phyloP scores from a whole-genome alignment of 2,797 vertebrate species.

The Danio choprae region DNA sequence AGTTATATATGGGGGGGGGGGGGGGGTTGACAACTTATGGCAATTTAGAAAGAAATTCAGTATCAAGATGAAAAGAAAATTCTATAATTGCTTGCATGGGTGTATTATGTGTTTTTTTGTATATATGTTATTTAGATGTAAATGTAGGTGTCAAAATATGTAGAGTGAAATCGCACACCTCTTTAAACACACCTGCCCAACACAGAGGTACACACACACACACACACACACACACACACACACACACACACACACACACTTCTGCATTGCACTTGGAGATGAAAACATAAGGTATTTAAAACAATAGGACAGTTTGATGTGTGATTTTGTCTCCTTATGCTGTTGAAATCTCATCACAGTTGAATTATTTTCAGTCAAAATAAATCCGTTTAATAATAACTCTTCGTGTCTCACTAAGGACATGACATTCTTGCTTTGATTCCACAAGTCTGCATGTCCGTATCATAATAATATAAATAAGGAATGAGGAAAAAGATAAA shows the following conservation, averaged over 20 bases:
- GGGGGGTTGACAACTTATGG: too few relatives aligned
- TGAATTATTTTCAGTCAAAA: background rate
- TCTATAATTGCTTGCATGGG: conserved; percentile 5
- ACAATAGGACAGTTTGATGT: conserved; percentile 57
- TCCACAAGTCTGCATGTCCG: background rate
- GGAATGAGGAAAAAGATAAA: conserved; percentile 29
- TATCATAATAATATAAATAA: conserved; percentile 24
- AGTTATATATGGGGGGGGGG: too few relatives aligned
- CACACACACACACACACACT: conserved; percentile 51
- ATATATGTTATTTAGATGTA: conserved; percentile 65
- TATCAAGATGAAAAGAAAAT: background rate
- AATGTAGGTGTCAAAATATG: conserved; percentile 80
- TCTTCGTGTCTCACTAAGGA: conserved; percentile 31
- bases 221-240: conserved; percentile 52
- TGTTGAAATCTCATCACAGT: background rate
- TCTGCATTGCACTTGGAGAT: conserved; percentile 35
- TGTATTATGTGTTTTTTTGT: conserved; percentile 35
- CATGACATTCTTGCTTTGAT: conserved; percentile 26
- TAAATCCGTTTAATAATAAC: conserved; percentile 4
- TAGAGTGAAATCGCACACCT: conserved; percentile 81
- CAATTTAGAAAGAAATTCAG: background rate
- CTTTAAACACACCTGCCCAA: conserved; percentile 75
- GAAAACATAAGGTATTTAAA: conserved; percentile 44
- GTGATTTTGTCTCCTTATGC: conserved; percentile 27
- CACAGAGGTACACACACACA: conserved; percentile 58